Conservation (phyloP, 1,140 invertebrate species). For the Tetragonula clypearis region DNA sequence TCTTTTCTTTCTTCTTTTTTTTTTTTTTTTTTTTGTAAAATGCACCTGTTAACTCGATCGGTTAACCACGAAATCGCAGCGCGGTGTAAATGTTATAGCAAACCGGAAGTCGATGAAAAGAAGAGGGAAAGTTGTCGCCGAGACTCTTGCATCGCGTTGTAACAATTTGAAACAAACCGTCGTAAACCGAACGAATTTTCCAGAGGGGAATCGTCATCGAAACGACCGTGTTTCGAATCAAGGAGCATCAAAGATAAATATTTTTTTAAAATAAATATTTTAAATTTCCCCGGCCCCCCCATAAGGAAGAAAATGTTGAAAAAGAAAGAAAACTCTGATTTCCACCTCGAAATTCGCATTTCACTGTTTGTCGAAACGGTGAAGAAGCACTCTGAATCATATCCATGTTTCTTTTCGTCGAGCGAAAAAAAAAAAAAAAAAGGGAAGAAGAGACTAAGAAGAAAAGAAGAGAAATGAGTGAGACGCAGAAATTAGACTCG, state of each 20-base stretch:
- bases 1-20: background rate
- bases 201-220: too few species aligned
- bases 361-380: too few species aligned
- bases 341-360: too few species aligned
- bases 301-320: too few species aligned
- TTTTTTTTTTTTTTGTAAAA: background rate
- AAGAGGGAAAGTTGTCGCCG: background rate
- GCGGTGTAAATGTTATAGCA: background rate
- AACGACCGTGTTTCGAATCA: background rate
- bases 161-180: background rate
- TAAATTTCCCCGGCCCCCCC: too few species aligned
- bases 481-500: too few species aligned
- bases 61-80: background rate
- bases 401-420: background rate
- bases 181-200: background rate
- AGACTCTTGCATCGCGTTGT: background rate
- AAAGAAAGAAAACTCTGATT: background rate
- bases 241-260: too few species aligned
- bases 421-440: background rate
- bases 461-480: background rate
- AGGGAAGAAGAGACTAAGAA: too few species aligned
- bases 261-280: too few species aligned
- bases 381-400: too few species aligned
- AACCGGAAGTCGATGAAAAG: background rate
- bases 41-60: background rate